Conservation (phyloP, 2,113 vertebrate species). For the Sus scrofa region DNA sequence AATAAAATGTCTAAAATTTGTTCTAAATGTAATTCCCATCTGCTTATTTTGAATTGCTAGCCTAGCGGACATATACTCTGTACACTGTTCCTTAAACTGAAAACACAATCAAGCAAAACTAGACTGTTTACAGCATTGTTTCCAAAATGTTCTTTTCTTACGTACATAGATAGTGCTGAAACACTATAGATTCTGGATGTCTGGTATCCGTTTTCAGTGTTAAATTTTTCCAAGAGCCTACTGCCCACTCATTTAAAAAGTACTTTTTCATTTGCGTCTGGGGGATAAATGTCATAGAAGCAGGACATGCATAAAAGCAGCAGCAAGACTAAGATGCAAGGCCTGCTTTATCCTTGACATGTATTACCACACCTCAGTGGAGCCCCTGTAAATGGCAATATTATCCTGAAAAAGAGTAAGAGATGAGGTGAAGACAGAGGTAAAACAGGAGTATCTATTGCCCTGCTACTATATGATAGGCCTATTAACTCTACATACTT, state of each 20-base stretch:
- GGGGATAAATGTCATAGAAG: not conserved
- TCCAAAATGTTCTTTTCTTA: not conserved
- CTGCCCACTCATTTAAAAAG: not conserved
- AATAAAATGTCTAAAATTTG: not conserved
- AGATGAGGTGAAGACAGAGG: not conserved
- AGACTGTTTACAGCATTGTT: accelerated
- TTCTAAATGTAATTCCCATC: not conserved
- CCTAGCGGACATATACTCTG: accelerated
- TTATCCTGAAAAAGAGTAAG: not conserved
- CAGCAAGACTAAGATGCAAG: not conserved
- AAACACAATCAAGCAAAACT: slow-evolving; percentile 13
- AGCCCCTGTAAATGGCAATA: not conserved
- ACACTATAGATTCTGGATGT: not conserved
- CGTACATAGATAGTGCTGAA: not conserved
- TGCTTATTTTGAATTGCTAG: not conserved
- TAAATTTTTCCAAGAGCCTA: not conserved
- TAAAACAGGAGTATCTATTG: not conserved
- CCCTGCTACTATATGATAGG: not conserved
- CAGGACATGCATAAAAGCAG: not conserved
- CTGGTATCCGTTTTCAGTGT: not conserved
- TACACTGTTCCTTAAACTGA: not conserved
- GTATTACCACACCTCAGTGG: not conserved
- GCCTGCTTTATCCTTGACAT: not conserved
- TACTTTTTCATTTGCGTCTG: not conserved
- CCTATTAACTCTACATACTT: not conserved